Conservation (phyloP, 1,140 invertebrate species). For the Portunus trituberculatus region DNA sequence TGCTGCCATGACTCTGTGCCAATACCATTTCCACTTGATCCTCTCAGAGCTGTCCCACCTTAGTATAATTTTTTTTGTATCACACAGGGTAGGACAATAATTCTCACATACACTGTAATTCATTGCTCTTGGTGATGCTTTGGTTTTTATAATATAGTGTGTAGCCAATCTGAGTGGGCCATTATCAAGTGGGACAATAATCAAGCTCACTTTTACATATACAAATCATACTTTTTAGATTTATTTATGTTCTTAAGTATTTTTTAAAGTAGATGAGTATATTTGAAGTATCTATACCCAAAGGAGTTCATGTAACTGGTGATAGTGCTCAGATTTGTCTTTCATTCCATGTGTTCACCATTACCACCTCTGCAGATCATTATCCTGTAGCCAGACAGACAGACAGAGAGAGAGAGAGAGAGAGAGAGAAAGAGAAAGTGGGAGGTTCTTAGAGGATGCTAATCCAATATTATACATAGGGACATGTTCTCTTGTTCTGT, state of each 20-base stretch:
- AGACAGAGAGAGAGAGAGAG: not conserved
- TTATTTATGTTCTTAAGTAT: not conserved
- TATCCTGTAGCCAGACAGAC: not conserved
- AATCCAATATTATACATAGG: not conserved
- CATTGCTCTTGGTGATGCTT: not conserved
- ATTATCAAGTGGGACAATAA: not conserved
- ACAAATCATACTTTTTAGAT: not conserved
- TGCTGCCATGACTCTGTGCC: constrained; percentile 17
- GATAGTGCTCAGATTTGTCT: not conserved
- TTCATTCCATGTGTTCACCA: constrained; percentile 16
- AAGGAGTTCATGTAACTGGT: constrained; percentile 8
- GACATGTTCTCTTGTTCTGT: not conserved
- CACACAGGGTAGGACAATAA: not conserved
- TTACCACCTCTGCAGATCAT: not conserved
- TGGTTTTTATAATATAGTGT: not conserved
- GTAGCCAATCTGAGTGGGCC: not conserved
- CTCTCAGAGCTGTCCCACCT: not conserved
- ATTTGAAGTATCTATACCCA: not conserved
- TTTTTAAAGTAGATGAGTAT: constrained; percentile 11
- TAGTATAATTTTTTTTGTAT: not conserved
- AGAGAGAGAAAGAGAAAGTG: no score
- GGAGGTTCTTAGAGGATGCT: not conserved
- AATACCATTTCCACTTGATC: not conserved
- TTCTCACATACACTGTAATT: not conserved
- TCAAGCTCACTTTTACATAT: not conserved